Base-by-base conservation (phyloP, 2,888 invertebrate genomes). In the Meta bourneti region DNA sequence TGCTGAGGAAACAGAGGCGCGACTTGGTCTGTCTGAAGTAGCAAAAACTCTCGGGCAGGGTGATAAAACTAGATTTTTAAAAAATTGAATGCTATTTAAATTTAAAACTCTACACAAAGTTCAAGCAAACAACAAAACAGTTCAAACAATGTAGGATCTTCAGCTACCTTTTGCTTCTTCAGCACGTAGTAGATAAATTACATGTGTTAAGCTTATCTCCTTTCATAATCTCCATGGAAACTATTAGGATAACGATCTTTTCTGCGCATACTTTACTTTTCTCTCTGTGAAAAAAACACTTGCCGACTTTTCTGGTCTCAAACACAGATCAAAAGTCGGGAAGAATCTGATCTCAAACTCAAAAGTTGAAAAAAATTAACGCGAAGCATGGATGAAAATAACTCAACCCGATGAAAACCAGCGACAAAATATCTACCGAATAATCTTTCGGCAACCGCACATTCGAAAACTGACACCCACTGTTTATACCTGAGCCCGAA, bases 391-490 rank as follows among this genome's bases (percentile, higher is more conserved):
- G 71, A 83, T 83, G 52, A 49, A 85, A 85, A 85, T 85, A 85
- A 85, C 84, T 85, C 72, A 61, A 34, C 77, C 61, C 75, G 84
- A 16, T 48, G 84, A 85, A 85, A 85, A 61, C 69, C 34, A 34
- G 75, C 54, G 84, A 77, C 84, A 77, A 85, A 85, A 85, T 77
- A 75, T 52, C 84, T 52, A 75, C 75, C 54, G 75, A 83, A 85
- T 61, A 20, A 75, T 75, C 54, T 48, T 75, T 34, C n/a, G 16
- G 84, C 75, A 54, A 75, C 84, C 7, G 61, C 77, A 74, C 34
- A 34, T 72, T 74, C 72, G 81, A 81, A 83, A 85, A 54, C 7
- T 48, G 84, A 85, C 77, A 85, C 71, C 70, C 51, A 49, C 16
- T 80, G 34, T 54, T 54, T 77, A 54, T 51, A 69, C 20, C 71